Evolutionary conservation across 2,888 invertebrate species (phyloP).

Genomic region (Drosophila meridionalis): DNA sequence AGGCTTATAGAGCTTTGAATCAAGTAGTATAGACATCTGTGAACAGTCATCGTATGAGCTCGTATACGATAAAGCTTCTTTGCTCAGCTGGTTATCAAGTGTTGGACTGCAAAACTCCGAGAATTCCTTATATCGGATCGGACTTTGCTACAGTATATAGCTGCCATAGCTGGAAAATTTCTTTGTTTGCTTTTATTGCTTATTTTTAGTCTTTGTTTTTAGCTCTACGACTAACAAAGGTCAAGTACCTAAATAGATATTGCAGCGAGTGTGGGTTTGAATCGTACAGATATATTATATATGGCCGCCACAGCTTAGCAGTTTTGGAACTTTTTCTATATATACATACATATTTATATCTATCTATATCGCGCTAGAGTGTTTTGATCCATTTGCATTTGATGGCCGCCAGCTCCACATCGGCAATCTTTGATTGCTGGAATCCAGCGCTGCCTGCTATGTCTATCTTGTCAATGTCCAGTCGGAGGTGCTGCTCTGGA

Average conservation of each 20-base stretch:
- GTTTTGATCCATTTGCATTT: slow-evolving; percentile 84
- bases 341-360: not conserved
- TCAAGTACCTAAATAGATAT: not conserved
- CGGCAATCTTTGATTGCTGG: slow-evolving; percentile 61
- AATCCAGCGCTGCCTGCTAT: slow-evolving; percentile 77
- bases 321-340: not conserved
- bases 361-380: slow-evolving; percentile 12
- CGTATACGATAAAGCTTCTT: not conserved
- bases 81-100: not conserved
- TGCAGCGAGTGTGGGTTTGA: not conserved
- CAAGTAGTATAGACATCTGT: not conserved
- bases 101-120: not conserved
- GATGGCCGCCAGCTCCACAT: slow-evolving; percentile 73
- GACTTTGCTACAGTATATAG: not conserved
- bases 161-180: not conserved
- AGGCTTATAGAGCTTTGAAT: not conserved
- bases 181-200: not conserved
- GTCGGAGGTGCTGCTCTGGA: slow-evolving; percentile 46
- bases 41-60: not conserved
- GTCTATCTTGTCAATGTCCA: slow-evolving; percentile 86
- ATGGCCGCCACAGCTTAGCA: not conserved
- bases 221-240: not conserved
- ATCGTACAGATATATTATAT: not conserved
- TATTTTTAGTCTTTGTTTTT: not conserved
- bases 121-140: not conserved